Conservation (phyloP, 2,113 vertebrate genomes). For the Nibea coibor region DNA sequence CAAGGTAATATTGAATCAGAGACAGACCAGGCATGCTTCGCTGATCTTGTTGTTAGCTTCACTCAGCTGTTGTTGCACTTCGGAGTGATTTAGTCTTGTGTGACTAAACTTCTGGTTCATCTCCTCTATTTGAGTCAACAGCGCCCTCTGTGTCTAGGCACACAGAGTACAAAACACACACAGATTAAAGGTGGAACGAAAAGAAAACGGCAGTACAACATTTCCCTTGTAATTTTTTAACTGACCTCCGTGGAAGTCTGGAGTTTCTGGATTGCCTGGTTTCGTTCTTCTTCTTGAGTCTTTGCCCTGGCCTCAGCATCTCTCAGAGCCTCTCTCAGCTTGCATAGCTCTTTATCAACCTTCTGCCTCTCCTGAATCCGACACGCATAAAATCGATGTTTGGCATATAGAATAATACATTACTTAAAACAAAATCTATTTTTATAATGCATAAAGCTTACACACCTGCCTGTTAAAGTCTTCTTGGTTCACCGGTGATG, state of each 20-base stretch:
- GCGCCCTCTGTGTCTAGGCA: constrained; percentile 64
- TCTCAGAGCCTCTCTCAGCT: constrained; percentile 71
- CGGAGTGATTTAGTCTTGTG: constrained; percentile 50
- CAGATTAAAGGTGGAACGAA: neutral
- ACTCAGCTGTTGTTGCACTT: constrained; percentile 76
- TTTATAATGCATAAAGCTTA: neutral
- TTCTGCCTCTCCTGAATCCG: constrained; percentile 58
- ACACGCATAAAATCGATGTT: neutral
- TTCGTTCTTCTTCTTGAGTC: constrained; percentile 69
- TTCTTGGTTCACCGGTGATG: constrained; percentile 54
- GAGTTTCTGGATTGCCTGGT: constrained; percentile 67
- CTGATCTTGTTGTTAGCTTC: constrained; percentile 76
- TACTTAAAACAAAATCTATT: neutral
- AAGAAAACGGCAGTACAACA: neutral
- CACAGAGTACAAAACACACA: neutral
- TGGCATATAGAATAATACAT: constrained; percentile 15
- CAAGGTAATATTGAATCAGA: neutral
- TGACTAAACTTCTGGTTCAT: constrained; percentile 66
- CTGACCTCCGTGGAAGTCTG: constrained; percentile 66
- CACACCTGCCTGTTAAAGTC: constrained; percentile 63
- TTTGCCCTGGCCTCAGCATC: constrained; percentile 67
- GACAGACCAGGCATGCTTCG: constrained; percentile 74
- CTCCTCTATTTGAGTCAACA: constrained; percentile 72
- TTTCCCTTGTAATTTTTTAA: neutral
- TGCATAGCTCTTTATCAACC: constrained; percentile 60